Conservation (phyloP, 1,140 invertebrate genomes). For the Prorops nasuta region DNA sequence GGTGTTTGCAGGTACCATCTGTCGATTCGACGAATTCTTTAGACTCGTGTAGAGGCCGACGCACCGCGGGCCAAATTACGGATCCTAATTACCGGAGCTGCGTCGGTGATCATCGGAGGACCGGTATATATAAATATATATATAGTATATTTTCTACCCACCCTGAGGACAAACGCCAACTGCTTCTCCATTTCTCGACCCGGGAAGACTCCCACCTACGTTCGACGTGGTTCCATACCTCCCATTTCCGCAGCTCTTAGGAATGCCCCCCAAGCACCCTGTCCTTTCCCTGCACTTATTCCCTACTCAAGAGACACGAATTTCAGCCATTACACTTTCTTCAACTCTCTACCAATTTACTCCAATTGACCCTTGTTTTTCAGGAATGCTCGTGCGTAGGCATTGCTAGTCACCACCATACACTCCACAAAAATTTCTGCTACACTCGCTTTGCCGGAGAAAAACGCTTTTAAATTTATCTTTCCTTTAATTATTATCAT, state of each 20-base stretch:
- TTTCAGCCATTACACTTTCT: too few relatives aligned
- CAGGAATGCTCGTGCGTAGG: too few relatives aligned
- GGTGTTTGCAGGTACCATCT: slow-evolving; percentile 22
- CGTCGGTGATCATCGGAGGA: background rate
- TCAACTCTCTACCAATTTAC: too few relatives aligned
- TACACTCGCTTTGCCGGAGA: too few relatives aligned
- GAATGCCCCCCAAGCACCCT: background rate
- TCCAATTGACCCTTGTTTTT: too few relatives aligned
- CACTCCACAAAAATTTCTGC: too few relatives aligned
- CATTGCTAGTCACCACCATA: too few relatives aligned
- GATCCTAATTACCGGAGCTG: slow-evolving; percentile 22
- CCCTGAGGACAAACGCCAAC: too few relatives aligned
- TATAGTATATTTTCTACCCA: background rate
- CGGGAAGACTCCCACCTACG: slow-evolving; percentile 2
- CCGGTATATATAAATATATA: background rate
- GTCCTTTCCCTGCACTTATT: too few relatives aligned
- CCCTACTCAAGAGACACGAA: background rate
- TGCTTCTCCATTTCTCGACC: background rate
- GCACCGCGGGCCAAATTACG: slow-evolving; percentile 28
- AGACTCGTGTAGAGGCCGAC: slow-evolving; percentile 8
- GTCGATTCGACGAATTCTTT: slow-evolving; percentile 41
- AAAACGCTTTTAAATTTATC: too few relatives aligned
- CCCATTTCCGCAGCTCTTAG: background rate
- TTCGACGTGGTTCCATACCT: background rate
- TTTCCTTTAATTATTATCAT: too few relatives aligned